Base-by-base conservation (phyloP, 2,888 invertebrate genomes). In the Morpho deidamia region DNA sequence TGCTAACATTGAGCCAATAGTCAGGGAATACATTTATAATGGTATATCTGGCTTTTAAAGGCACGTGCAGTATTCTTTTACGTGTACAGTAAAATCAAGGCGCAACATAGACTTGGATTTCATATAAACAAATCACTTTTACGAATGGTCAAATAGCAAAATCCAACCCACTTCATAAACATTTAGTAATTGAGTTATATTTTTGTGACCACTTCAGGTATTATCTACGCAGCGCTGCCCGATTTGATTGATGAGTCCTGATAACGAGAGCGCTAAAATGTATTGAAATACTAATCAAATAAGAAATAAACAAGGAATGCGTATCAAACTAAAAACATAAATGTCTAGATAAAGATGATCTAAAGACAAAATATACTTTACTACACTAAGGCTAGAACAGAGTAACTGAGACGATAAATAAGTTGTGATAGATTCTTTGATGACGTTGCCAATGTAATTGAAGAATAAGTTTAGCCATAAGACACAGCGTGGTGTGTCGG, bases 161-260 rank as follows among this genome's bases (percentile, higher is more conserved):
- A 23, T 3, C 5, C 23, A 23, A 37, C 14, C 50, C 55, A 59
- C 59, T 59, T 46, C 44, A 57, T 44, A 37, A 53, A 54, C 51
- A 51, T 45, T 44, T 35, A 33, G 45, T 58, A 54, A 54, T 52
- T 51, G 57, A 58, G 51, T 58, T 41, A 54, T 44, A 54, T 51
- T 48, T 58, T 54, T 58, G 57, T 54, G 48, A 51, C 44, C 54
- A 58, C 57, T 58, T 47, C 54, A 43, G 48, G 45, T 11, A 54
- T 54, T 58, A 58, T 58, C 57, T 58, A 23, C 23, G 38, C 37
- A 11, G 51, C 46, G 51, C 42, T 51, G 46, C 11, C 37, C 44
- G 44, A 55, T 51, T 42, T 58, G 52, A 58, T 58, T 47, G 55
- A 58, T 50, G 52, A 37, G 39, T 10, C 11, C 8, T 39, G 52